Conservation (phyloP, 2,888 invertebrate species). For the Beris morrisii region DNA sequence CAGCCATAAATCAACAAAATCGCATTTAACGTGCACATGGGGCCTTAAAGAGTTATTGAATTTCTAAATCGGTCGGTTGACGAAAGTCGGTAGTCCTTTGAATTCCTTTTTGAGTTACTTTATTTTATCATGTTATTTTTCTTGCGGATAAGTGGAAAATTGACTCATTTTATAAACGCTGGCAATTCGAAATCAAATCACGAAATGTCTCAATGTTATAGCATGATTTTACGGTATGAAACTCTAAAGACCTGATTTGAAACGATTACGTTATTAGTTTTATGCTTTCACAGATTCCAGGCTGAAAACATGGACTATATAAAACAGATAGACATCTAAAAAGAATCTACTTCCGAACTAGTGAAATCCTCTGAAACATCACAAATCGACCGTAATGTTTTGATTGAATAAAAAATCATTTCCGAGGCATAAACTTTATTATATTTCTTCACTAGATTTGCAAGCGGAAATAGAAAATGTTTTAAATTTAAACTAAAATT, state of each 20-base stretch:
- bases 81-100: no score
- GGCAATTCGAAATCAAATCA: no score
- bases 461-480: slow-evolving; percentile 48
- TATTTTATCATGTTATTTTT: no score
- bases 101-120: no score
- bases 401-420: background rate
- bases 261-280: background rate
- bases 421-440: background rate
- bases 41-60: no score
- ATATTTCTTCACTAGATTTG: slow-evolving; percentile 41
- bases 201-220: slow-evolving; percentile 50
- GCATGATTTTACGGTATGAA: slow-evolving; percentile 51
- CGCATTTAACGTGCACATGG: no score
- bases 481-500: no score
- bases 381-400: slow-evolving; percentile 46
- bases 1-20: no score
- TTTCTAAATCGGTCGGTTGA: no score
- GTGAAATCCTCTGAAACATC: slow-evolving; percentile 40
- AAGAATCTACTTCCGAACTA: slow-evolving; percentile 17
- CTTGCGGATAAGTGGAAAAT: no score
- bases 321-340: slow-evolving; percentile 49
- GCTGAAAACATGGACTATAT: slow-evolving; percentile 51
- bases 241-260: background rate
- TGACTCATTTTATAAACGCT: no score
- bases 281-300: slow-evolving; percentile 44